phyloP scores from a whole-genome alignment of 2,113 vertebrate genomes.

The Dissostichus mawsoni region DNA sequence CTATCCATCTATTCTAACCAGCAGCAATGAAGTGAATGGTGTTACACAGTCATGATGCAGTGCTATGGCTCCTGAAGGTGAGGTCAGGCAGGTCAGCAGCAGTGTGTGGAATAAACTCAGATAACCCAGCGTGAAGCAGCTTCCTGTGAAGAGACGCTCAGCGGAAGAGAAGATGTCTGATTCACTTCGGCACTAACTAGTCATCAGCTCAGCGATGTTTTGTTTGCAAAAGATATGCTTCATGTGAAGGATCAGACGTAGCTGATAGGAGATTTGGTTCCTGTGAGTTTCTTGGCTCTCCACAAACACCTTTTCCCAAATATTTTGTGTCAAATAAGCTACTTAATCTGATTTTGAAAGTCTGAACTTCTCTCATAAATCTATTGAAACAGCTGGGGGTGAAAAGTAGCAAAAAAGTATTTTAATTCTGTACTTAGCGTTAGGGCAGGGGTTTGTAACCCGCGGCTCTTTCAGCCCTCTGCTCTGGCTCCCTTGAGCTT shows the following conservation, averaged over 20 bases:
- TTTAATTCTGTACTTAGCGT: not conserved
- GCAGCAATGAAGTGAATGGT: not conserved
- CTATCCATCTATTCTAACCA: not conserved
- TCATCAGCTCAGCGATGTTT: constrained; percentile 2
- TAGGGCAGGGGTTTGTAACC: too few species aligned
- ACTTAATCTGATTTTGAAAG: not conserved
- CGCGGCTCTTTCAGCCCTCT: too few species aligned
- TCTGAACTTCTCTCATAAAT: not conserved
- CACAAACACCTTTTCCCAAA: not conserved
- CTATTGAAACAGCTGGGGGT: not conserved
- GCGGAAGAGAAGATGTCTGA: constrained; percentile 20
- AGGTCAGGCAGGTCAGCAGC: constrained; percentile 31
- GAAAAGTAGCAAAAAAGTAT: not conserved
- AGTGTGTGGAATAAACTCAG: not conserved
- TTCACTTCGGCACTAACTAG: constrained; percentile 14
- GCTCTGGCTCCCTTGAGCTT: too few species aligned
- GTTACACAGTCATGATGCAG: not conserved
- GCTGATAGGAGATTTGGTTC: not conserved
- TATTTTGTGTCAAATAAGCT: not conserved
- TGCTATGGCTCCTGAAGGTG: not conserved
- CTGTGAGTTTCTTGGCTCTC: not conserved
- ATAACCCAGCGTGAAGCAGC: constrained; percentile 9
- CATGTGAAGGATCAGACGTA: constrained; percentile 14
- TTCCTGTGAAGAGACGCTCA: constrained; percentile 25
- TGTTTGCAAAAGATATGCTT: not conserved